Evolutionary conservation across 1,140 invertebrate species (phyloP).

Genomic region (Drosophila watanabei): DNA sequence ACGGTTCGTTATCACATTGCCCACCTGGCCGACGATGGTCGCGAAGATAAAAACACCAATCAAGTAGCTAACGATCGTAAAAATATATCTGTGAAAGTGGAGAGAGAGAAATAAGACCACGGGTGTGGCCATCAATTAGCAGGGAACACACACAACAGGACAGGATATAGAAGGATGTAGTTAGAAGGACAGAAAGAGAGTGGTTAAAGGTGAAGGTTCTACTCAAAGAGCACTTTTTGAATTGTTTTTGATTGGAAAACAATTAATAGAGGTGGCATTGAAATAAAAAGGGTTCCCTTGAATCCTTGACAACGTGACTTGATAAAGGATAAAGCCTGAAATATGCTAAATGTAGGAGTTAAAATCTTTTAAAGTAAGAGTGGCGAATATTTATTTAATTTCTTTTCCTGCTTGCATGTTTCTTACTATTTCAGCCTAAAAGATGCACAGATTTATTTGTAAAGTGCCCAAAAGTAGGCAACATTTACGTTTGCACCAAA

Average conservation of each 20-base stretch:
- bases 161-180: too few relatives aligned
- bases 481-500: too few relatives aligned
- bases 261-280: not conserved
- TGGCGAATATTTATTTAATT: too few relatives aligned
- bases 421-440: too few relatives aligned
- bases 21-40: slow-evolving; percentile 99
- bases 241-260: too few relatives aligned
- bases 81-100: slow-evolving; percentile 92
- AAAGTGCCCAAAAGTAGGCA: too few relatives aligned
- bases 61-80: slow-evolving; percentile 98
- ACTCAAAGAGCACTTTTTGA: not conserved
- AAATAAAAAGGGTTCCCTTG: too few relatives aligned
- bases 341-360: not conserved
- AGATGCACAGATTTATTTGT: too few relatives aligned
- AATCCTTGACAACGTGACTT: not conserved
- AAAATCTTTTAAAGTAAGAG: not conserved
- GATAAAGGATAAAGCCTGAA: not conserved
- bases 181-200: not conserved
- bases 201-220: not conserved
- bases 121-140: slow-evolving; percentile 33
- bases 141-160: not conserved
- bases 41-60: slow-evolving; percentile 99
- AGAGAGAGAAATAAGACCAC: not conserved
- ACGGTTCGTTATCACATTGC: slow-evolving; percentile 98
- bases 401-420: too few relatives aligned